Evolutionary conservation across 2,797 vertebrate genomes (phyloP).

Genomic region (Decapterus maruadsi): DNA sequence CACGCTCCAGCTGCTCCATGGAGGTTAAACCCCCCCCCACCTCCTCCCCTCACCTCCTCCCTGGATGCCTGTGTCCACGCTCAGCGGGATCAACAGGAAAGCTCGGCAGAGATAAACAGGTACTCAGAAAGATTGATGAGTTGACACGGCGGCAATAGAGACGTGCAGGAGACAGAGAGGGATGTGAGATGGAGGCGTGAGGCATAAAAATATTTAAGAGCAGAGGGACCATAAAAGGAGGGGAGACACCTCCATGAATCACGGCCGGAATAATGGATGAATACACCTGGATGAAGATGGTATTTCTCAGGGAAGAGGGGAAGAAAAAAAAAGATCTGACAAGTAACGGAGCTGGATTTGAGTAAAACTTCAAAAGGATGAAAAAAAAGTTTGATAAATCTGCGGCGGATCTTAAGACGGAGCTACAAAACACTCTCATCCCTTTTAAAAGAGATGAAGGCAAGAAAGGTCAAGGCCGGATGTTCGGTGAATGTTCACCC

Average conservation of each 20-base stretch:
- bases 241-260: constrained; percentile 22
- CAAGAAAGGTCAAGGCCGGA: constrained; percentile 39
- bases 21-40: constrained; percentile 32
- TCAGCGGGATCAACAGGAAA: constrained; percentile 50
- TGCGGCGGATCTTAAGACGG: neutral
- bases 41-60: neutral
- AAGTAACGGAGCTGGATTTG: neutral
- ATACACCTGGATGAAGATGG: neutral
- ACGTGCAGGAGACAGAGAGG: constrained; percentile 6
- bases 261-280: neutral
- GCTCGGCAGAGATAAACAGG: constrained; percentile 49
- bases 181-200: constrained; percentile 15
- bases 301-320: neutral
- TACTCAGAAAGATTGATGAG: constrained; percentile 61
- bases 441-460: neutral
- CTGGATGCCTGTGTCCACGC: constrained; percentile 27
- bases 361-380: neutral
- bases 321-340: too few species aligned
- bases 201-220: constrained; percentile 27
- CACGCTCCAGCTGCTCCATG: constrained; percentile 9
- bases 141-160: constrained; percentile 34
- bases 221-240: constrained; percentile 20
- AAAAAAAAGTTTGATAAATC: neutral
- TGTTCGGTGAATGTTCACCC: neutral
- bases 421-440: neutral